These are phyloP conservation scores for Benitochromis conjunctus DNA, from an alignment of 2,113 vertebrate species.

Conservation along the genomic window DNA sequence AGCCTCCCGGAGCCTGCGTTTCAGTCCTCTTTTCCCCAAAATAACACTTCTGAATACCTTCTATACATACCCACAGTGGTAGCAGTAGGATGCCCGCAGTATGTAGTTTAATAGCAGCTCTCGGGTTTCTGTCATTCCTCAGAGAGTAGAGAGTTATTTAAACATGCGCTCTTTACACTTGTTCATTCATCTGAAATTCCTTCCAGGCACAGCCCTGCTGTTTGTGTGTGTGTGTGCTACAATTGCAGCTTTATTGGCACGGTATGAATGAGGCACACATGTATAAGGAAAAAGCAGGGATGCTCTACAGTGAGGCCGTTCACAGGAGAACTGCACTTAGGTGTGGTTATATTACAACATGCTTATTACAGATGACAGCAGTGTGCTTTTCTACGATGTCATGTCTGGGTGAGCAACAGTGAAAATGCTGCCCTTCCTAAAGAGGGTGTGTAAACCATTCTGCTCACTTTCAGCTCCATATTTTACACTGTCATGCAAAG, in stretches of 20 bases:
- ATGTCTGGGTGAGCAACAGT: neutral
- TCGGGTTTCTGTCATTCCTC: neutral
- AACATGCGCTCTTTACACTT: neutral
- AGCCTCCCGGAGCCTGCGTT: neutral
- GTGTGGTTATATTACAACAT: neutral
- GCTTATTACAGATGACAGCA: neutral
- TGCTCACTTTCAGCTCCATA: neutral
- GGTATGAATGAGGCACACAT: neutral
- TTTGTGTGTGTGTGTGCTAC: neutral
- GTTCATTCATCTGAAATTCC: neutral
- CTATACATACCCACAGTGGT: neutral
- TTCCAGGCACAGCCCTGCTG: neutral
- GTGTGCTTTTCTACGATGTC: neutral
- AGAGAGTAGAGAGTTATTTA: neutral
- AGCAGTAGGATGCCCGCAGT: neutral
- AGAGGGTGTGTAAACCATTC: neutral
- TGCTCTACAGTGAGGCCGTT: neutral
- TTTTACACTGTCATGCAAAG: neutral
- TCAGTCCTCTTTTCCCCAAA: neutral
- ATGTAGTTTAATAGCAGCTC: neutral
- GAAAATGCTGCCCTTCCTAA: neutral
- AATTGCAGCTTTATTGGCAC: slow-evolving; percentile 12
- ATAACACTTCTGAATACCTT: neutral
- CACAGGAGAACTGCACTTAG: neutral
- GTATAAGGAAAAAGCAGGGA: neutral